Conservation (phyloP, 1,140 invertebrate genomes). For the Scaptomyza graminum region DNA sequence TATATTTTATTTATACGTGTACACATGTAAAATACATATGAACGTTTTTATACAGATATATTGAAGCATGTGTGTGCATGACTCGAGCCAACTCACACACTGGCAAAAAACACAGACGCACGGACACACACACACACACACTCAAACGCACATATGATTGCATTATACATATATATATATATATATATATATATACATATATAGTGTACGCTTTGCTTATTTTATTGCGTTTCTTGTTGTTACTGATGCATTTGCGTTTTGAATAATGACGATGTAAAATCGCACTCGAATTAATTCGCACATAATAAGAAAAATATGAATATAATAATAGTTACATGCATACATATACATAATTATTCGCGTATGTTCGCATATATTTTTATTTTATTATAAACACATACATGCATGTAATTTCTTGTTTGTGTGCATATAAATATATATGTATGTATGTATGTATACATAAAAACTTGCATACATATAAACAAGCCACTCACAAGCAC, state of each 20-base stretch:
- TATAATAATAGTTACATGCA: not conserved
- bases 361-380: too few species aligned
- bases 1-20: constrained; percentile 55
- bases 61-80: constrained; percentile 8
- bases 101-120: constrained; percentile 12
- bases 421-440: not conserved
- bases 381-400: not conserved
- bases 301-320: constrained; percentile 2
- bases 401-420: not conserved
- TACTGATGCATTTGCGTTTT: constrained; percentile 6
- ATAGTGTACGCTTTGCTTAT: constrained; percentile 13
- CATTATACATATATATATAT: not conserved
- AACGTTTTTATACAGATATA: constrained; percentile 14
- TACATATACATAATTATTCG: not conserved
- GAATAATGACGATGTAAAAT: constrained; percentile 24
- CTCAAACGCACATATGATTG: constrained; percentile 6
- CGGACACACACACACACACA: not conserved
- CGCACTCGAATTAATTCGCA: constrained; percentile 8
- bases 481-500: constrained; percentile 33
- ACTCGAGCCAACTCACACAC: constrained; percentile 7
- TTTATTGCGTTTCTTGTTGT: constrained; percentile 28
- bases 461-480: constrained; percentile 20
- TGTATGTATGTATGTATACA: too few species aligned
- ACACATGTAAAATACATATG: constrained; percentile 16
- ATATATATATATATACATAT: not conserved